phyloP scores from a whole-genome alignment of 1,140 invertebrate species.

The Panagrolaimus sp. region DNA sequence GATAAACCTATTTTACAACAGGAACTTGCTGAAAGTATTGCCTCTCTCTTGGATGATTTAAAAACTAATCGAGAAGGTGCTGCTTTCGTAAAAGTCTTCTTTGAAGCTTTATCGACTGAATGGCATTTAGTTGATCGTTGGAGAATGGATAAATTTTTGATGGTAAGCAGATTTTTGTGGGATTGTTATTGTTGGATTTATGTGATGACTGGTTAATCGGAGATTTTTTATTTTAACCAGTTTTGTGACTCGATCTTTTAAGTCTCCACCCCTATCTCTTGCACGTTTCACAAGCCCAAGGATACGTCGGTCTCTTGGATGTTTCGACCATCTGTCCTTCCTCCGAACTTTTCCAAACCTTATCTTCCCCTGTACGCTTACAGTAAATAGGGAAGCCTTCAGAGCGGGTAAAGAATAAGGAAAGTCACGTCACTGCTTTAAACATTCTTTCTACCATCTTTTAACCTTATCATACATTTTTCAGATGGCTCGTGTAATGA shows the following conservation, averaged over 20 bases:
- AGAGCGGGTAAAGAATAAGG: not conserved
- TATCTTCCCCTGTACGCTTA: not conserved
- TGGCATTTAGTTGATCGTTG: constrained; percentile 62
- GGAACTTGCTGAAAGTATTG: constrained; percentile 61
- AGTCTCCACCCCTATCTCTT: too few relatives aligned
- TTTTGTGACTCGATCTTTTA: too few relatives aligned
- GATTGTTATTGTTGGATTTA: too few relatives aligned
- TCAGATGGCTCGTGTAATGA: constrained; percentile 60
- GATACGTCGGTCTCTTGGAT: too few relatives aligned
- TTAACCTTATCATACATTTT: constrained; percentile 22
- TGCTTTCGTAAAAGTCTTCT: not conserved
- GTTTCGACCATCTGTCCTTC: too few relatives aligned
- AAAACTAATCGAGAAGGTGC: constrained; percentile 21
- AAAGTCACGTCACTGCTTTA: constrained; percentile 3
- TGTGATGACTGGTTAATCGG: too few relatives aligned
- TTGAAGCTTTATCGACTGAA: constrained; percentile 60
- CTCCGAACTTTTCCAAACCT: too few relatives aligned
- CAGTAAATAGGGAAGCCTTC: not conserved
- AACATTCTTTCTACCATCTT: constrained; percentile 2
- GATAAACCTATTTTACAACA: constrained; percentile 64
- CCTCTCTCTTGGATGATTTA: constrained; percentile 55
- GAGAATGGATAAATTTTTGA: constrained; percentile 64
- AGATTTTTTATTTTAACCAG: too few relatives aligned
- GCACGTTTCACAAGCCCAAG: too few relatives aligned
- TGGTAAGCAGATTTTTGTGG: too few relatives aligned